Percentiles rank a stretch among this genome's conserved stretches.
Evolutionary conservation across 2,797 vertebrate genomes (phyloP).

Genomic region (Choloepus didactylus): DNA sequence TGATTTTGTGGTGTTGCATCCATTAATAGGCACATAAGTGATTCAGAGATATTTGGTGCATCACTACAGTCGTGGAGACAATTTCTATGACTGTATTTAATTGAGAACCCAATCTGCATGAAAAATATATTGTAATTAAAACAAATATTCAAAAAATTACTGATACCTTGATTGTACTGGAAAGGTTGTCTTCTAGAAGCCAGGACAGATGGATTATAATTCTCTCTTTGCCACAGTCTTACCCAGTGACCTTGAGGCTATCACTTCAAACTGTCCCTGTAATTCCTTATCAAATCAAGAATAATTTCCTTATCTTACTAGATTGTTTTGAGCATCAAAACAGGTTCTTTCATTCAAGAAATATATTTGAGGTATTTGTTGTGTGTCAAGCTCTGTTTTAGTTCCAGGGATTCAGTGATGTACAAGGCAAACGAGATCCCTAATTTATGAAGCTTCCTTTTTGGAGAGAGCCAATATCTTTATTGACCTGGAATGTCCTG

Average conservation of each 20-base stretch:
- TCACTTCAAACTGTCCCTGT: background rate
- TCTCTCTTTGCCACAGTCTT: background rate
- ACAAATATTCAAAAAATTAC: conserved; percentile 15
- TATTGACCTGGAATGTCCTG: background rate
- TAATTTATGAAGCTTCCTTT: background rate
- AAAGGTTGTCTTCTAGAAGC: background rate
- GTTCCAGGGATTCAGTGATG: background rate
- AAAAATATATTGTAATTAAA: background rate
- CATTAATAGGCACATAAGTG: background rate
- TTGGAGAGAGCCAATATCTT: background rate
- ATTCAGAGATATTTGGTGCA: conserved; percentile 5
- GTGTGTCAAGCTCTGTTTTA: background rate
- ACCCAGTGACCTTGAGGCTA: background rate
- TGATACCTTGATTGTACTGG: background rate
- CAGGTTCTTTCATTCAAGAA: background rate
- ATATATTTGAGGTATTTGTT: background rate
- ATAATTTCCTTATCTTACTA: background rate
- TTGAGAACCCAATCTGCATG: background rate
- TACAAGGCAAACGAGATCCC: background rate
- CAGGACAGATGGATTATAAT: background rate
- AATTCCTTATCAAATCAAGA: background rate
- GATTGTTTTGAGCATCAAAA: background rate
- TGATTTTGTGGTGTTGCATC: conserved; percentile 1
- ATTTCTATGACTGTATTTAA: background rate
- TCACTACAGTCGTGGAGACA: background rate